A percentile compares a stretch with the other conserved stretches of the same genome.
These are phyloP conservation scores for Morpho deidamia DNA, from an alignment of 2,888 invertebrate species.

Conservation along the genomic window DNA sequence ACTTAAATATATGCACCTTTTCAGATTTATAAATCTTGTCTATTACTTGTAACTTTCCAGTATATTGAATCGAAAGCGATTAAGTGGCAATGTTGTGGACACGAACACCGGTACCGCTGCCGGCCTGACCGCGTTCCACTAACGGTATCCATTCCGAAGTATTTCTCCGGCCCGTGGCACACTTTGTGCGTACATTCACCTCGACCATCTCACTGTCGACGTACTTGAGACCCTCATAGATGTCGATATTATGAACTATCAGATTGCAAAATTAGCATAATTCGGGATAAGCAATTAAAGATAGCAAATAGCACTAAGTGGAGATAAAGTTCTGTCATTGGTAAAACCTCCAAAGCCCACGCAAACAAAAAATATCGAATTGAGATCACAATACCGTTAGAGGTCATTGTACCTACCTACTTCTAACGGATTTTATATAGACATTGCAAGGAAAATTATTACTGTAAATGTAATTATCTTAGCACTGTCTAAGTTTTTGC, in stretches of 20 bases:
- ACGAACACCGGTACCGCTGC: slow-evolving; percentile 56
- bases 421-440: slow-evolving; percentile 34
- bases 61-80: slow-evolving; percentile 16
- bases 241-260: background rate
- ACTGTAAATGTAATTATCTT: background rate
- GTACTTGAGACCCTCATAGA: slow-evolving; percentile 24
- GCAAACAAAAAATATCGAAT: slow-evolving; percentile 25
- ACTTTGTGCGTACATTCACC: slow-evolving; percentile 76
- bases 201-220: slow-evolving; percentile 61
- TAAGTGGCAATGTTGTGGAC: slow-evolving; percentile 38
- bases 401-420: slow-evolving; percentile 17
- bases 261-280: background rate
- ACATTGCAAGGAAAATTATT: background rate
- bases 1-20: background rate
- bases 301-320: background rate
- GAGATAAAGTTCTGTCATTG: background rate
- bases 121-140: slow-evolving; percentile 75
- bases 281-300: background rate
- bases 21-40: too few relatives aligned
- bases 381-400: slow-evolving; percentile 63
- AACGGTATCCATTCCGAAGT: slow-evolving; percentile 75
- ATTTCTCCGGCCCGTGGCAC: slow-evolving; percentile 74
- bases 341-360: background rate
- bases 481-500: background rate
- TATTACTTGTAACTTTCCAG: background rate